These are phyloP conservation scores for Hippocampus comes DNA, from an alignment of 2,113 vertebrate species.

Conservation along the genomic window DNA sequence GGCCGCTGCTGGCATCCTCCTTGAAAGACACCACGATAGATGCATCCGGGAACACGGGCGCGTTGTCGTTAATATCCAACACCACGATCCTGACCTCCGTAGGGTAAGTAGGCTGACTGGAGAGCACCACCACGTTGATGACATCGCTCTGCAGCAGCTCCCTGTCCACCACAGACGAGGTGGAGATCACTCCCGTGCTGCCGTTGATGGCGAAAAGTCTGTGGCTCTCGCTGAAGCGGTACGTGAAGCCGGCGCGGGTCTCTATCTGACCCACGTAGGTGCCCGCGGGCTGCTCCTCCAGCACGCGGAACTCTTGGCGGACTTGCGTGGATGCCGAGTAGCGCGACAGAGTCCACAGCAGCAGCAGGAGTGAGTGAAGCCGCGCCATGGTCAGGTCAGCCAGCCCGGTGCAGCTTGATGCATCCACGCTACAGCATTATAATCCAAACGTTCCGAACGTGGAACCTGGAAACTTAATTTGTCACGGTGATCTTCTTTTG, in stretches of 20 bases:
- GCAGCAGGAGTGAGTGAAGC: conserved; percentile 57
- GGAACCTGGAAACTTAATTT: conserved; percentile 15
- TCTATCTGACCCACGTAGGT: conserved; percentile 90
- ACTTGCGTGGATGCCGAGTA: conserved; percentile 76
- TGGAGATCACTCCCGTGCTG: conserved; percentile 85
- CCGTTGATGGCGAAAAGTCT: conserved; percentile 89
- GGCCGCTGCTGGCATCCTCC: conserved; percentile 92
- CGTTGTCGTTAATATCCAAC: conserved; percentile 93
- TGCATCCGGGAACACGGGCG: conserved; percentile 90
- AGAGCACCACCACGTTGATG: conserved; percentile 94
- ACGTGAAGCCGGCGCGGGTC: conserved; percentile 89
- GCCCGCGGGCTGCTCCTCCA: conserved; percentile 90
- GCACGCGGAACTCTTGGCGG: conserved; percentile 89
- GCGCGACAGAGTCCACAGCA: conserved; percentile 70
- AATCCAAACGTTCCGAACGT: conserved; percentile 30
- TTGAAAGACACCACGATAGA: conserved; percentile 92
- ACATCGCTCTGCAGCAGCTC: conserved; percentile 86
- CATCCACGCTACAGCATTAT: conserved; percentile 63
- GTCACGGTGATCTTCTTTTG: not conserved
- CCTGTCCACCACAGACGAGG: conserved; percentile 87
- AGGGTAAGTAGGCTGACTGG: conserved; percentile 95
- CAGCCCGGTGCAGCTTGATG: conserved; percentile 46
- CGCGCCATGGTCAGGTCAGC: conserved; percentile 62
- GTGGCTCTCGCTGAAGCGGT: conserved; percentile 93
- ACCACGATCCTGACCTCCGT: conserved; percentile 93